Evolutionary conservation across 2,888 invertebrate genomes (phyloP).

Genomic region (Conops quadrifasciatus): DNA sequence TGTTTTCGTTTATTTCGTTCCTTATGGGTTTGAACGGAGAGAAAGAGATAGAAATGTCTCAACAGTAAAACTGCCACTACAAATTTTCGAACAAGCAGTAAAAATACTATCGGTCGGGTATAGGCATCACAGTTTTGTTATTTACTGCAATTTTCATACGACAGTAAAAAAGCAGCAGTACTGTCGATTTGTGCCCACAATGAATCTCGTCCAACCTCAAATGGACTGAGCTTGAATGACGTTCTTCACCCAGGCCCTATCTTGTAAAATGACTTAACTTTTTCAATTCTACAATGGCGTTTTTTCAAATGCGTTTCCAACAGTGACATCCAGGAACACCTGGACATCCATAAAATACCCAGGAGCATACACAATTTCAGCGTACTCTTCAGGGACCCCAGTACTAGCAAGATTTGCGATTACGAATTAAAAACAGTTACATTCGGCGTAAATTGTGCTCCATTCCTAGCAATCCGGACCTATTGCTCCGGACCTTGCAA

Average conservation of each 20-base stretch:
- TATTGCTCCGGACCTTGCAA: not conserved
- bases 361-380: not conserved
- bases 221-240: conserved; percentile 30
- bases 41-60: too few species aligned
- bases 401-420: not conserved
- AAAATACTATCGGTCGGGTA: too few species aligned
- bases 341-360: not conserved
- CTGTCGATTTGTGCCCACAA: conserved; percentile 6
- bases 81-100: too few species aligned
- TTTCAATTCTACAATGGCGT: conserved; percentile 24
- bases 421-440: conserved; percentile 2
- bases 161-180: not conserved
- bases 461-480: not conserved
- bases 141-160: too few species aligned
- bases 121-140: too few species aligned
- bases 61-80: too few species aligned
- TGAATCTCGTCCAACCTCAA: conserved; percentile 16
- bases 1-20: too few species aligned
- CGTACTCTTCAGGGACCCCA: not conserved
- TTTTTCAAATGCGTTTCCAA: conserved; percentile 22
- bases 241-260: conserved; percentile 20
- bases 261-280: conserved; percentile 19
- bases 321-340: not conserved
- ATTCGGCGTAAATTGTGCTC: not conserved
- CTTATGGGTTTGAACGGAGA: too few species aligned